phyloP scores from a whole-genome alignment of 2,888 invertebrate species.

The Hedya salicella region DNA sequence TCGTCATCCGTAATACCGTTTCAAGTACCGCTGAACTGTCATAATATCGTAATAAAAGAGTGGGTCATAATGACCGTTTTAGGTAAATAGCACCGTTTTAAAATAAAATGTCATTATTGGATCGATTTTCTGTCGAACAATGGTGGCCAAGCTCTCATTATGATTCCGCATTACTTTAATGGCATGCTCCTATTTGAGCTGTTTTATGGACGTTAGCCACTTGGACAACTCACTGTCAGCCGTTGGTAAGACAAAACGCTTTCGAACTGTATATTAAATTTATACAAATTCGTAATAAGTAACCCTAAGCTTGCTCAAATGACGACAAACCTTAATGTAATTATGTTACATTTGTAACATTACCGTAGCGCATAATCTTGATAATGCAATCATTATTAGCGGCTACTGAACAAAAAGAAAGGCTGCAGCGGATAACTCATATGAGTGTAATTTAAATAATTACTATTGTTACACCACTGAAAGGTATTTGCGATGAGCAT shows the following conservation, averaged over 20 bases:
- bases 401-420: constrained; percentile 60
- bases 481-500: constrained; percentile 57
- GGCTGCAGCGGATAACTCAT: constrained; percentile 58
- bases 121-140: constrained; percentile 14
- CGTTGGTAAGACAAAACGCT: not conserved
- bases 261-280: not conserved
- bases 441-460: constrained; percentile 71
- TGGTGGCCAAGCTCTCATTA: constrained; percentile 22
- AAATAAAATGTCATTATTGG: constrained; percentile 19
- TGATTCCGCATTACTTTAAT: constrained; percentile 4
- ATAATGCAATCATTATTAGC: constrained; percentile 52
- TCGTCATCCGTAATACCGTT: constrained; percentile 73
- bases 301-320: not conserved
- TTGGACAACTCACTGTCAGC: not conserved
- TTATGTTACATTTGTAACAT: constrained; percentile 47
- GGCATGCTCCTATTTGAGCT: not conserved
- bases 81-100: constrained; percentile 26
- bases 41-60: constrained; percentile 62
- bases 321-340: constrained; percentile 16
- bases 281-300: not conserved
- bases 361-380: constrained; percentile 56
- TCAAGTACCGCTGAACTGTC: constrained; percentile 69
- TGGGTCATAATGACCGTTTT: constrained; percentile 33
- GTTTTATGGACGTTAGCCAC: not conserved
- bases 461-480: constrained; percentile 61